phyloP scores from a whole-genome alignment of 2,113 vertebrate genomes.

The Columbina picui region DNA sequence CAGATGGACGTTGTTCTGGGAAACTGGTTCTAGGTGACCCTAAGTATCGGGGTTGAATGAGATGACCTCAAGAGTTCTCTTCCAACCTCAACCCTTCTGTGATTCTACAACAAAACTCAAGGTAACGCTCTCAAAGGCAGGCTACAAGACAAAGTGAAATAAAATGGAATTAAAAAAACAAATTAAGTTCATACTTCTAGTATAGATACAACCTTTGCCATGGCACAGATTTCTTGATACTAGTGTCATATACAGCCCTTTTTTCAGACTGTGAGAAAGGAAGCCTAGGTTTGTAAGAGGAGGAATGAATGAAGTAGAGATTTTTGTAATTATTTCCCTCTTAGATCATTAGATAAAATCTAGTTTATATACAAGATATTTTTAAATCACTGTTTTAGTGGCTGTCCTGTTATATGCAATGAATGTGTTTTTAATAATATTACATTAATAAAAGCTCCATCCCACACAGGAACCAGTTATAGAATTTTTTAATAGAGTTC shows the following conservation, averaged over 20 bases:
- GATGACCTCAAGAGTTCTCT: not conserved
- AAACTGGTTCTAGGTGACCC: not conserved
- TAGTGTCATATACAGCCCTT: not conserved
- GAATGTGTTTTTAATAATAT: not conserved
- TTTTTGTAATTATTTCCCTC: not conserved
- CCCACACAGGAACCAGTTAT: not conserved
- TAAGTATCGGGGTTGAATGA: not conserved
- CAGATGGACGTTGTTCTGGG: not conserved
- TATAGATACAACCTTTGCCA: not conserved
- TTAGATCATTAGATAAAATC: not conserved
- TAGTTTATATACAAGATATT: not conserved
- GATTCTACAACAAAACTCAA: not conserved
- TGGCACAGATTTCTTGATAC: not conserved
- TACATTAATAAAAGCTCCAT: not conserved
- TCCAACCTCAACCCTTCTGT: not conserved
- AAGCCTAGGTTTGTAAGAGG: not conserved
- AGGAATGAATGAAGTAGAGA: not conserved
- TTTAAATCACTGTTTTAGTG: not conserved
- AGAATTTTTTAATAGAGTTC: not conserved
- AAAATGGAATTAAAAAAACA: not conserved
- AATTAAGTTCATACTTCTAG: not conserved
- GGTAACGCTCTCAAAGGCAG: not conserved
- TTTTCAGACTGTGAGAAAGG: not conserved
- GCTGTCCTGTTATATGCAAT: not conserved
- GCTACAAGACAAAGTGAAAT: not conserved